Percentiles rank a stretch among this genome's conserved stretches.
phyloP scores from a whole-genome alignment of 2,888 invertebrate genomes.

The Helleia helle region DNA sequence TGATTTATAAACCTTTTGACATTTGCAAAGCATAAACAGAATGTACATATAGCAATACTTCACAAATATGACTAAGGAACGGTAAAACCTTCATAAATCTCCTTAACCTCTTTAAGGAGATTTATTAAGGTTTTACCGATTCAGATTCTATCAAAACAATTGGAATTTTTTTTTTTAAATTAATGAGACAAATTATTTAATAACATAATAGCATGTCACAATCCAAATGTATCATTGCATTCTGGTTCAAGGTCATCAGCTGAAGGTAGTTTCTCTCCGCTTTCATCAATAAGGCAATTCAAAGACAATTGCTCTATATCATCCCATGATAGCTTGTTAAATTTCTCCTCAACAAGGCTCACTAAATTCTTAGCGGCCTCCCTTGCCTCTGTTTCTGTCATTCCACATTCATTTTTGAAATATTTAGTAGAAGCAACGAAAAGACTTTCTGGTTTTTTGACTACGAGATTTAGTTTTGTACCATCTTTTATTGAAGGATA shows the following conservation, averaged over 20 bases:
- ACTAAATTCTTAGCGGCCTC: conserved; percentile 74
- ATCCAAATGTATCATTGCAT: conserved; percentile 15
- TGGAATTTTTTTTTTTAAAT: too few relatives aligned
- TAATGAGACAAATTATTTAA: too few relatives aligned
- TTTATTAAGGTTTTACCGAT: too few relatives aligned
- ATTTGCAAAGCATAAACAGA: too few relatives aligned
- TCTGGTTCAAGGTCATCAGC: conserved; percentile 9
- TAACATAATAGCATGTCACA: too few relatives aligned
- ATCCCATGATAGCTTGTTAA: conserved; percentile 71
- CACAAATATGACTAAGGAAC: too few relatives aligned
- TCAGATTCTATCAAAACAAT: too few relatives aligned
- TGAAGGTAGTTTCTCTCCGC: conserved; percentile 10
- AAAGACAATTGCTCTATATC: conserved; percentile 64
- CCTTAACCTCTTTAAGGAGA: too few relatives aligned
- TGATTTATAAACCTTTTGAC: too few relatives aligned
- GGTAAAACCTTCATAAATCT: too few relatives aligned
- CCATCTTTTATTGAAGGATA: conserved; percentile 85
- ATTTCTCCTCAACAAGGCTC: conserved; percentile 66
- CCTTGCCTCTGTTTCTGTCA: conserved; percentile 77
- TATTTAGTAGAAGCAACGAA: conserved; percentile 73
- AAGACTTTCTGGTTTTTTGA: conserved; percentile 79
- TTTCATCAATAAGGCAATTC: conserved; percentile 19
- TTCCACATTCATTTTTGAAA: conserved; percentile 74
- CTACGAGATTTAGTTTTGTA: conserved; percentile 80
- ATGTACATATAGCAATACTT: too few relatives aligned